phyloP scores from a whole-genome alignment of 2,113 vertebrate species.

The Muntiacus muntjak region DNA sequence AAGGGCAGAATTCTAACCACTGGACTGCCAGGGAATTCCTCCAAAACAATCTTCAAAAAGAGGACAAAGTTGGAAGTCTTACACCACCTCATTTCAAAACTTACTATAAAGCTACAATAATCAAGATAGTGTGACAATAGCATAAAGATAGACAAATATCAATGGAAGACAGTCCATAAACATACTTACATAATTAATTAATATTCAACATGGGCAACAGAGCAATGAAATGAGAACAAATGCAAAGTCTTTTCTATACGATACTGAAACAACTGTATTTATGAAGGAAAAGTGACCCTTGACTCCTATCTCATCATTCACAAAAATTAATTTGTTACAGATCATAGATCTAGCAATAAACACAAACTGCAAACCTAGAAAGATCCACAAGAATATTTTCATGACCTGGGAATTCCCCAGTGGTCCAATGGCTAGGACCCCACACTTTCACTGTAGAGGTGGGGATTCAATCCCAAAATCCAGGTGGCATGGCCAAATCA shows the following conservation, averaged over 20 bases:
- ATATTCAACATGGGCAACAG: not conserved
- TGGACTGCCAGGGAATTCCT: not conserved
- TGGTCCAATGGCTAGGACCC: not conserved
- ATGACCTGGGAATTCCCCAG: not conserved
- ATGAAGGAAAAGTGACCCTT: not conserved
- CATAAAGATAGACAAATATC: not conserved
- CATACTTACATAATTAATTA: not conserved
- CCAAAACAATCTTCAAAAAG: not conserved
- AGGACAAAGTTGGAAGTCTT: not conserved
- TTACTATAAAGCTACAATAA: not conserved
- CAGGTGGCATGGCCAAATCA: accelerated
- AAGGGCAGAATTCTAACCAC: not conserved
- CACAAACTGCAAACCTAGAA: not conserved
- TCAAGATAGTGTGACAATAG: not conserved
- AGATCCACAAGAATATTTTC: not conserved
- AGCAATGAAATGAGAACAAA: not conserved
- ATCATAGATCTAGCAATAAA: not conserved
- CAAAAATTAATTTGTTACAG: not conserved
- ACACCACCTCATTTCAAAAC: not conserved
- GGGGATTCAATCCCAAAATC: not conserved
- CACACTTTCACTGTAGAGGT: not conserved
- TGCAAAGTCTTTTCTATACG: not conserved
- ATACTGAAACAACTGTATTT: not conserved
- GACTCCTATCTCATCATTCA: not conserved
- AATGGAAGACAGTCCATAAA: not conserved